A percentile compares a stretch with the other conserved stretches of the same genome.
Conservation (phyloP, 2,113 vertebrate species). For the Leptocoma aspasia region DNA sequence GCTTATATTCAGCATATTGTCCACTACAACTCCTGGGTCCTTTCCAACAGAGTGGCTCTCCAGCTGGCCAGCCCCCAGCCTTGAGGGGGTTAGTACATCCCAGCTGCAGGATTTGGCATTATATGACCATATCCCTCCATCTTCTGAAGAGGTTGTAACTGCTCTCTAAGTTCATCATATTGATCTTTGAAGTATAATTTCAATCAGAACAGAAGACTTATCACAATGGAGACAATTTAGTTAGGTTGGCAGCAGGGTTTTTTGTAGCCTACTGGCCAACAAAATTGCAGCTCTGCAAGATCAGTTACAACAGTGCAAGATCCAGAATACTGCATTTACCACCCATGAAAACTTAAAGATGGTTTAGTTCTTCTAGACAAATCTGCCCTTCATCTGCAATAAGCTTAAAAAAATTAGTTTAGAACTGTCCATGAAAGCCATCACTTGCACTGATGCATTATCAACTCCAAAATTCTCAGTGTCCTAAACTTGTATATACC, state of each 20-base stretch:
- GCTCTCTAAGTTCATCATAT: neutral
- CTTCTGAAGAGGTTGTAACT: neutral
- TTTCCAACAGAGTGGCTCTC: neutral
- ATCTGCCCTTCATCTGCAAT: neutral
- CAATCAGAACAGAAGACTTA: neutral
- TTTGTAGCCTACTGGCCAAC: neutral
- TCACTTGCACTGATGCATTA: neutral
- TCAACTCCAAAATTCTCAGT: neutral
- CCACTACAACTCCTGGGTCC: neutral
- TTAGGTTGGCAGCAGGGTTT: neutral
- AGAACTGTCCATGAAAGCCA: neutral
- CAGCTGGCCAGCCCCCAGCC: neutral
- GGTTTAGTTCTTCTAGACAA: neutral
- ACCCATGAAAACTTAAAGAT: neutral
- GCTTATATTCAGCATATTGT: neutral
- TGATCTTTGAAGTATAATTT: neutral
- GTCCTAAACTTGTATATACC: neutral
- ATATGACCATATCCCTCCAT: neutral
- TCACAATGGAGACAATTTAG: neutral
- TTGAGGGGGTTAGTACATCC: neutral
- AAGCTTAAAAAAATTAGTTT: neutral
- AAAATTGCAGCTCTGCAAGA: neutral
- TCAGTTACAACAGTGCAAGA: neutral
- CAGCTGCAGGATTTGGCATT: neutral
- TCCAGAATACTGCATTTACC: neutral